Evolutionary conservation across 2,797 vertebrate genomes (phyloP).

Genomic region (Danio tinwini): DNA sequence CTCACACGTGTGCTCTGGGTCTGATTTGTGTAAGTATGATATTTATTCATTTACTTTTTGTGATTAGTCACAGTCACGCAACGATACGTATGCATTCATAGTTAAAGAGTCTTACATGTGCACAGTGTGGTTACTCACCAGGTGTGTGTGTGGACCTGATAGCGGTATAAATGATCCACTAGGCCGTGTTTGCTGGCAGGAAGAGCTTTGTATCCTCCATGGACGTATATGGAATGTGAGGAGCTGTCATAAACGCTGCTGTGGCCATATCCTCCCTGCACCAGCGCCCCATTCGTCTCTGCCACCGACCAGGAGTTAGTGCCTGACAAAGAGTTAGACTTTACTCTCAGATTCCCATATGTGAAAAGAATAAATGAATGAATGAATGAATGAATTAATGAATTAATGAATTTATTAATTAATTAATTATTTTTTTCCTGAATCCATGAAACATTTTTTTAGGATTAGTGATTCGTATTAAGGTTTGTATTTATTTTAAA

Average conservation of each 20-base stretch:
- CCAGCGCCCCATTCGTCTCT: conserved; percentile 84
- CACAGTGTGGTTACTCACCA: conserved; percentile 75
- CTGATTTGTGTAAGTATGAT: neutral
- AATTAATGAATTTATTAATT: no score
- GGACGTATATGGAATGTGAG: conserved; percentile 83
- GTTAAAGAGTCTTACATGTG: neutral
- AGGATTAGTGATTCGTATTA: no score
- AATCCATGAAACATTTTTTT: neutral
- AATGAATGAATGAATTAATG: no score
- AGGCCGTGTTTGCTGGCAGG: conserved; percentile 85
- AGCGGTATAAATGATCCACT: conserved; percentile 86
- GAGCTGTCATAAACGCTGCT: conserved; percentile 82
- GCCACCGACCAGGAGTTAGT: conserved; percentile 85
- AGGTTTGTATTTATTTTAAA: no score
- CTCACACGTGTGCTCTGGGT: neutral
- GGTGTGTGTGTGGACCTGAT: conserved; percentile 81
- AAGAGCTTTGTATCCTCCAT: conserved; percentile 85
- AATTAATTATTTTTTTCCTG: no score
- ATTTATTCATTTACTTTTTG: neutral
- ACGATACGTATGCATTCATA: neutral
- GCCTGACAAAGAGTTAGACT: conserved; percentile 57
- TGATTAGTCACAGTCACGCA: neutral
- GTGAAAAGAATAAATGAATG: neutral
- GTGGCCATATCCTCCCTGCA: conserved; percentile 87
- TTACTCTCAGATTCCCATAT: conserved; percentile 5